These are phyloP conservation scores for Esox masquinongy DNA, from an alignment of 2,797 vertebrate genomes.

Conservation along the genomic window DNA sequence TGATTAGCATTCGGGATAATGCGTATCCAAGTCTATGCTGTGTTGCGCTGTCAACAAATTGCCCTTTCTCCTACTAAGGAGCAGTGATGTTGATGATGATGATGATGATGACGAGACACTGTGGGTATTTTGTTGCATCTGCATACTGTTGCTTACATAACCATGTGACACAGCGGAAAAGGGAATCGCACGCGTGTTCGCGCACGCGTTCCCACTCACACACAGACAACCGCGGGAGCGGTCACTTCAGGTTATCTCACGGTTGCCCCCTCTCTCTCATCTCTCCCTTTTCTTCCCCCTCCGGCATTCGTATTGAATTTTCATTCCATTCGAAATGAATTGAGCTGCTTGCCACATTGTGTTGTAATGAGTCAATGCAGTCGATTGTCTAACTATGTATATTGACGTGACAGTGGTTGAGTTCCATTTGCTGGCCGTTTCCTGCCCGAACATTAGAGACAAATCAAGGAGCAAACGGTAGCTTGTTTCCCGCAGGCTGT, in stretches of 20 bases:
- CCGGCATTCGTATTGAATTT: conserved; percentile 38
- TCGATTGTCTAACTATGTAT: conserved; percentile 66
- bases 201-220: neutral
- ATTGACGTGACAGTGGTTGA: conserved; percentile 24
- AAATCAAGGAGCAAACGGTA: neutral
- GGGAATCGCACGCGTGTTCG: too few relatives aligned
- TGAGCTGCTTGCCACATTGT: conserved; percentile 55
- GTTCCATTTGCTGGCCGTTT: neutral
- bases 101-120: too few relatives aligned
- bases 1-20: too few relatives aligned
- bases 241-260: neutral
- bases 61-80: too few relatives aligned
- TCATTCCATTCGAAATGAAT: conserved; percentile 72
- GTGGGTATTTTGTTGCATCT: too few relatives aligned
- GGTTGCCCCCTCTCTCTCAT: conserved; percentile 5
- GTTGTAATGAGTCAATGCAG: conserved; percentile 69
- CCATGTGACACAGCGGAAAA: too few relatives aligned
- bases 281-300: neutral
- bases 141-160: too few relatives aligned
- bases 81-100: too few relatives aligned
- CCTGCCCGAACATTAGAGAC: neutral
- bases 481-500: neutral
- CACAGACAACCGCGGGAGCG: neutral
- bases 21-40: too few relatives aligned
- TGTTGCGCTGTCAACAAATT: too few relatives aligned